Evolutionary conservation across 2,797 vertebrate species (phyloP).

Genomic region (Rousettus madagascariensis): DNA sequence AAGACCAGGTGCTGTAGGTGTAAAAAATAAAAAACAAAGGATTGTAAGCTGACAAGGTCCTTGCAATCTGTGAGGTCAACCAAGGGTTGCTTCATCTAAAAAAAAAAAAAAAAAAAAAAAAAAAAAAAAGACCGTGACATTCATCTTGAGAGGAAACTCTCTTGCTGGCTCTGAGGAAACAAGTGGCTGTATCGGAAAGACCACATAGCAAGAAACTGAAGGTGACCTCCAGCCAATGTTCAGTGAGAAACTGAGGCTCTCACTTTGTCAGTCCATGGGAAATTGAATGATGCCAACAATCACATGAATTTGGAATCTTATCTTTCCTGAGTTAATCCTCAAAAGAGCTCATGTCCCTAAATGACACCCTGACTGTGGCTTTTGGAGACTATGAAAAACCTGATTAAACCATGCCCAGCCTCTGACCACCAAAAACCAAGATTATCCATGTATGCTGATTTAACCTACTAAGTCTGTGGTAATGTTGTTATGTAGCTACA

Average conservation of each 20-base stretch:
- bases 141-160: neutral
- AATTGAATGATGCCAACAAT: neutral
- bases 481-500: neutral
- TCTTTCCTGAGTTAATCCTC: neutral
- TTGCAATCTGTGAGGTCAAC: too few relatives aligned
- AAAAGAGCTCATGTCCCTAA: neutral
- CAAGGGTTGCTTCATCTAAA: too few relatives aligned
- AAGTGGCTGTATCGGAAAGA: neutral
- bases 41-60: too few relatives aligned
- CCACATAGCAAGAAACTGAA: neutral
- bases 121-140: too few relatives aligned
- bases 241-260: too few relatives aligned
- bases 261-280: neutral
- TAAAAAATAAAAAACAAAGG: too few relatives aligned
- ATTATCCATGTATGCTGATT: neutral
- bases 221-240: too few relatives aligned
- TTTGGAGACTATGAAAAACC: neutral
- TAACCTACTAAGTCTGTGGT: neutral
- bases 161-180: neutral
- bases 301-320: neutral
- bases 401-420: neutral
- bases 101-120: too few relatives aligned
- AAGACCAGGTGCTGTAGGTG: too few relatives aligned
- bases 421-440: neutral
- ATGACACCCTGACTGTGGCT: neutral